A percentile compares a stretch with the other conserved stretches of the same genome.
Evolutionary conservation across 2,113 vertebrate species (phyloP).

Genomic region (Ceratotherium simum): DNA sequence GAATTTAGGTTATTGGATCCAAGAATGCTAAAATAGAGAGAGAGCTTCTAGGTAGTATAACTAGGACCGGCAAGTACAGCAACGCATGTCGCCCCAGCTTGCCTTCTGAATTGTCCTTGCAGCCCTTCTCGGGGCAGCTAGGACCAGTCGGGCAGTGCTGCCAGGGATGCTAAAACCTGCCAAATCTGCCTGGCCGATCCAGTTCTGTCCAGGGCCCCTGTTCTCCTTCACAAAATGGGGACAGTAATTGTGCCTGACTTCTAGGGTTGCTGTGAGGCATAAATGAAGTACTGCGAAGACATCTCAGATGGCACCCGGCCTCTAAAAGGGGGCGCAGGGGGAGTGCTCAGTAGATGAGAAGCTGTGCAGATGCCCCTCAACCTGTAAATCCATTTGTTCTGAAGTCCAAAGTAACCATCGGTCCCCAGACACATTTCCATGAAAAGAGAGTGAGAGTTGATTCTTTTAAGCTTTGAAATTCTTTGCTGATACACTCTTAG

Average conservation of each 20-base stretch:
- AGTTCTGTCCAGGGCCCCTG: not conserved
- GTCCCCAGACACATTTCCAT: not conserved
- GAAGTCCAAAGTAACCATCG: not conserved
- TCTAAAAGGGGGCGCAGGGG: not conserved
- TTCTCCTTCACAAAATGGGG: not conserved
- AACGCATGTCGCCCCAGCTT: not conserved
- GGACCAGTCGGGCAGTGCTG: no score
- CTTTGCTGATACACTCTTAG: not conserved
- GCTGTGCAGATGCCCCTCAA: not conserved
- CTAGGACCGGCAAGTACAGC: not conserved
- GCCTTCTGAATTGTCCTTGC: not conserved
- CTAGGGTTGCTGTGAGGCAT: not conserved
- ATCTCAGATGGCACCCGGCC: no score
- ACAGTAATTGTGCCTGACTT: not conserved
- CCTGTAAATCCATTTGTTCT: not conserved
- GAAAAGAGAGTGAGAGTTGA: not conserved
- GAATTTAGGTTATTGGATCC: not conserved
- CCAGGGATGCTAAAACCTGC: accelerated
- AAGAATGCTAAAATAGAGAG: not conserved
- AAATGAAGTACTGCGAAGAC: not conserved
- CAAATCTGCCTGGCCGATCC: not conserved
- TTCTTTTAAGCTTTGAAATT: not conserved
- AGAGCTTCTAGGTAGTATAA: no score
- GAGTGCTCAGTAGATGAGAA: not conserved
- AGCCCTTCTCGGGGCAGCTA: not conserved